These are phyloP conservation scores for Chionoecetes opilio DNA, from an alignment of 1,140 invertebrate species.

Conservation along the genomic window DNA sequence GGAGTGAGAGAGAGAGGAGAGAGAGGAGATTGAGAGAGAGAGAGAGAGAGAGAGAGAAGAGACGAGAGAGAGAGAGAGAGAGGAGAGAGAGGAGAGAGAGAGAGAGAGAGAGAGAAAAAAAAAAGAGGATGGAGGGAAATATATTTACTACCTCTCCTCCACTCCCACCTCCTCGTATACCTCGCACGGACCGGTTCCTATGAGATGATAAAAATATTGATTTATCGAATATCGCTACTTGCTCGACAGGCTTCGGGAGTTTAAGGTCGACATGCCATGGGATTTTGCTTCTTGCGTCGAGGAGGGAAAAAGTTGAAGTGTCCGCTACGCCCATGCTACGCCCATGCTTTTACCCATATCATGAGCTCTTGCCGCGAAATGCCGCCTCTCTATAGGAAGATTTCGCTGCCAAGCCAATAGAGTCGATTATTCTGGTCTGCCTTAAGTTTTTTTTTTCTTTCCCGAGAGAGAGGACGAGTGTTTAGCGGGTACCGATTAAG, in stretches of 20 bases:
- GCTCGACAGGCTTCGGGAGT: not conserved
- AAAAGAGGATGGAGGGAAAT: not conserved
- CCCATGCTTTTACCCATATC: not conserved
- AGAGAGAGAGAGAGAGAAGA: not conserved
- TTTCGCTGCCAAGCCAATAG: not conserved
- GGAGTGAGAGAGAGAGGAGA: not conserved
- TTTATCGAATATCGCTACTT: conserved; percentile 7
- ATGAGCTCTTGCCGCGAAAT: not conserved
- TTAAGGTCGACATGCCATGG: not conserved
- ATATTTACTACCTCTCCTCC: not conserved
- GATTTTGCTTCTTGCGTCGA: not conserved
- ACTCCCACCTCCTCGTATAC: not conserved
- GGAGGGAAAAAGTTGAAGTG: not conserved
- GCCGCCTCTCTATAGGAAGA: not conserved
- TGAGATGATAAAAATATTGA: conserved; percentile 16
- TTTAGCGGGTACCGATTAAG: too few relatives aligned
- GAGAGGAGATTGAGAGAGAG: not conserved
- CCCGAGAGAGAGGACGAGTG: not conserved
- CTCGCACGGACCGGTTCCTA: not conserved
- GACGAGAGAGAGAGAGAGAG: not conserved
- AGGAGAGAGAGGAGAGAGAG: not conserved
- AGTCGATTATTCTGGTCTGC: not conserved
- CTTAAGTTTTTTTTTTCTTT: conserved; percentile 10
- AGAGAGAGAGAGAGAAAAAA: not conserved
- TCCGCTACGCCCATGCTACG: too few relatives aligned